Base-by-base conservation (phyloP, 2,797 vertebrate genomes). In the Onychomys torridus region DNA sequence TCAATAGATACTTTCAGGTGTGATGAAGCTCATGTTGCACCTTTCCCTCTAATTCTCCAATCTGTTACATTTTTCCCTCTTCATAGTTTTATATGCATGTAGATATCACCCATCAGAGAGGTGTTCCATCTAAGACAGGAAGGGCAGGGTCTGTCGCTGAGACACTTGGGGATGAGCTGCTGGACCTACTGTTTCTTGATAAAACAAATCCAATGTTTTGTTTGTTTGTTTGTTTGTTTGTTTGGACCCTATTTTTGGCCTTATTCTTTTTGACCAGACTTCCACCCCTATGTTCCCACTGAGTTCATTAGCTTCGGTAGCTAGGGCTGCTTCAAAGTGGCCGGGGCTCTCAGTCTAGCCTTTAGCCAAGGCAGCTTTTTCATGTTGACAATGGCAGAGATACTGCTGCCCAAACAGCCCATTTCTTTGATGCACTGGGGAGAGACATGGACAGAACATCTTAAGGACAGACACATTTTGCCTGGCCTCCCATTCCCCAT, bases 401-500 rank as follows among this genome's bases (percentile, higher is more conserved):
- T 6, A 89, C 23, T n/a, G 69, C n/a, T 93, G 5, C 6, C 75
- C 49, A 17, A 29, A 55, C 0, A 87, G 27, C 6, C 46, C 52
- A 89, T 46, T 89, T 46, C 6, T 46, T 57, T 73, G 5, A 2
- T 83, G 34, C 57, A 29, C 21, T 3, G 12, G 5, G 1, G 23
- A 90, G 37, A 49, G 25, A 73, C 49, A 55, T 8, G 25, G 40
- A 61, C 0, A 5, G 10, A 94, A 89, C 8, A 69, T 32, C 59
- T 88, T 69, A 59, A 82, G n/a, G 6, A 94, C 95, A n/a, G 94
- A 49, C 16, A 25, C 25, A 63, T 37, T 89, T 49, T 85, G 23
- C n/a, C 86, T 11, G 55, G 37, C 29, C 49, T 86, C 4, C 1
- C 29, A 40, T 52, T 63, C 73, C 86, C 43, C 21, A 82, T 93